A percentile compares a stretch with the other conserved stretches of the same genome.
Evolutionary conservation across 2,888 invertebrate genomes (phyloP).

Genomic region (Phrixothrix hirtus): DNA sequence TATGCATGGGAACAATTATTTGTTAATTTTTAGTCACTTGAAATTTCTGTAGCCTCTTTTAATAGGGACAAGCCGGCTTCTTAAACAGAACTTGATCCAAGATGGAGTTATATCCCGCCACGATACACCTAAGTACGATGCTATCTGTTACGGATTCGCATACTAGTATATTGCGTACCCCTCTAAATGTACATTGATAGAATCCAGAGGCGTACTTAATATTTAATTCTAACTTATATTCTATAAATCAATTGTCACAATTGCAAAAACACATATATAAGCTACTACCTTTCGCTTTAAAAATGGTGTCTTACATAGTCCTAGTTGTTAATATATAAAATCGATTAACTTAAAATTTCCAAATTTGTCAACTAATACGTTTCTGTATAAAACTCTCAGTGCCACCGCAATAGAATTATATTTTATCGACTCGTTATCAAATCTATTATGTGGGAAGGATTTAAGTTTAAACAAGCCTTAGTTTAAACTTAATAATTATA

Average conservation of each 20-base stretch:
- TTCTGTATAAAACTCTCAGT: background rate
- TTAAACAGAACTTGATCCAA: constrained; percentile 72
- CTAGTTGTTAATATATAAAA: background rate
- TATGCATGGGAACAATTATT: constrained; percentile 43
- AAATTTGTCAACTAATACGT: background rate
- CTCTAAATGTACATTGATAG: constrained; percentile 62
- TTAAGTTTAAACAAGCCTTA: no score
- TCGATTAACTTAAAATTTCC: background rate
- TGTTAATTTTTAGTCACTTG: constrained; percentile 26
- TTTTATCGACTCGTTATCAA: background rate
- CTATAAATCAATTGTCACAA: no score
- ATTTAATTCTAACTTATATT: background rate
- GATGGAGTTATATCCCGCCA: constrained; percentile 77
- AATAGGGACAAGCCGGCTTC: constrained; percentile 73
- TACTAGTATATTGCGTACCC: constrained; percentile 57
- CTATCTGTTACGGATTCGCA: constrained; percentile 48
- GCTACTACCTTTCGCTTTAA: background rate
- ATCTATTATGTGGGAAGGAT: background rate
- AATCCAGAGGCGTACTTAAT: constrained; percentile 55
- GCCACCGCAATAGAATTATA: background rate
- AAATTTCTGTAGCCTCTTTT: constrained; percentile 39
- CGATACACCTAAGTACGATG: constrained; percentile 55
- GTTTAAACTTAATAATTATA: no score
- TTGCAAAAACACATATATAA: no score
- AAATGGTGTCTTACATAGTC: no score